Evolutionary conservation across 1,140 invertebrate species (phyloP).

Genomic region (Brachionus asplanchnoidis): DNA sequence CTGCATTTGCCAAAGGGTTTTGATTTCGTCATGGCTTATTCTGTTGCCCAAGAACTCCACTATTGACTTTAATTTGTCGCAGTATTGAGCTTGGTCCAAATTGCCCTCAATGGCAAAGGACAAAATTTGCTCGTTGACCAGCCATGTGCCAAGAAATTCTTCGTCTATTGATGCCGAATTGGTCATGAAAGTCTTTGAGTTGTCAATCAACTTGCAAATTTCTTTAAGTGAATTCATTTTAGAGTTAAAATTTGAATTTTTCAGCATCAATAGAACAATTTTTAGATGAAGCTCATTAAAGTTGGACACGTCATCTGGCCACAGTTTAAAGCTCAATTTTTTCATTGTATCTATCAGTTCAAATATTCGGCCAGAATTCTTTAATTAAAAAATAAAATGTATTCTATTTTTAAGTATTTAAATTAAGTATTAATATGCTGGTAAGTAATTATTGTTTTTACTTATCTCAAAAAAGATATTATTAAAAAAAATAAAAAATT

Average conservation of each 20-base stretch:
- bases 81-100: constrained; percentile 62
- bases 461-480: too few species aligned
- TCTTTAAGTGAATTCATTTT: constrained; percentile 62
- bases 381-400: constrained; percentile 43
- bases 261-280: constrained; percentile 60
- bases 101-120: constrained; percentile 61
- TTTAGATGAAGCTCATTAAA: constrained; percentile 58
- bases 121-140: constrained; percentile 58
- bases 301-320: constrained; percentile 56
- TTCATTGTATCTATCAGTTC: constrained; percentile 59
- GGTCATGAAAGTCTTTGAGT: background rate
- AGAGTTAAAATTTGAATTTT: constrained; percentile 61
- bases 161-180: background rate
- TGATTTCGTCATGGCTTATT: constrained; percentile 58
- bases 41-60: constrained; percentile 60
- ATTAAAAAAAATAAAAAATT: too few species aligned
- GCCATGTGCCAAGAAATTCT: constrained; percentile 59
- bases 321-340: constrained; percentile 57
- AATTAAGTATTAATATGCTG: background rate
- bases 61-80: constrained; percentile 60
- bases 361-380: constrained; percentile 58
- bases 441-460: too few species aligned
- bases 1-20: constrained; percentile 60
- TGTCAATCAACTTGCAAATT: constrained; percentile 43
- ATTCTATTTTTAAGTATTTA: background rate